Base-by-base conservation (phyloP, 2,888 invertebrate species). In the Alitta virens region DNA sequence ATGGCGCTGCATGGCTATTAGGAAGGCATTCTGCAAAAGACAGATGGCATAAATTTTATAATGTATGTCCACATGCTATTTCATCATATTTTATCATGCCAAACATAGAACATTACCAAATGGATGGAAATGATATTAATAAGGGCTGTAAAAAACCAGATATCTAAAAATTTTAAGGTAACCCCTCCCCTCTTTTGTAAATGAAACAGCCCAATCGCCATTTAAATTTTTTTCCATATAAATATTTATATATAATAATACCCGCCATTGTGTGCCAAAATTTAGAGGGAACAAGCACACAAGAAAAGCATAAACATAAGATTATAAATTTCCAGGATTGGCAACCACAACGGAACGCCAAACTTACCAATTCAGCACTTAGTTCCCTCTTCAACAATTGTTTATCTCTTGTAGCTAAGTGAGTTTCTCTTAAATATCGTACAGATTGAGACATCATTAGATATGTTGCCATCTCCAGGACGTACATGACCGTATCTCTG, bases 341-440 rank as follows among this genome's bases (percentile, higher is more conserved):
- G n/a, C n/a, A n/a, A n/a, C n/a, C n/a, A n/a, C n/a, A n/a, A n/a
- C n/a, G n/a, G n/a, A n/a, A n/a, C n/a, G n/a, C n/a, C n/a, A n/a
- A 0, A 62, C 71, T 68, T 71, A 82, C 82, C 74, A 83, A 68
- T 74, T 83, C 82, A 26, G 81, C 74, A 14, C 78, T 75, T 2
- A 83, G 74, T 68, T 82, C 83, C 61, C 82, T 64, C 62, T 80
- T 80, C 2, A 83, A 72, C 16, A 82, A 69, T 60, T 82, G 82
- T 62, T 82, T 81, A 26, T 82, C 83, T 62, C 80, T 63, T 1
- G 66, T 57, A 0, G 73, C 66, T 1, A 81, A 72, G 27, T 65
- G 60, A 0, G 79, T 77, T 40, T 80, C 76, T 27, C 76, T 72
- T n/a, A 82, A 71, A 62, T 80, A 78, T n/a, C 78, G 72, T 60